Evolutionary conservation across 2,888 invertebrate species (phyloP).

Genomic region (Patella caerulea): DNA sequence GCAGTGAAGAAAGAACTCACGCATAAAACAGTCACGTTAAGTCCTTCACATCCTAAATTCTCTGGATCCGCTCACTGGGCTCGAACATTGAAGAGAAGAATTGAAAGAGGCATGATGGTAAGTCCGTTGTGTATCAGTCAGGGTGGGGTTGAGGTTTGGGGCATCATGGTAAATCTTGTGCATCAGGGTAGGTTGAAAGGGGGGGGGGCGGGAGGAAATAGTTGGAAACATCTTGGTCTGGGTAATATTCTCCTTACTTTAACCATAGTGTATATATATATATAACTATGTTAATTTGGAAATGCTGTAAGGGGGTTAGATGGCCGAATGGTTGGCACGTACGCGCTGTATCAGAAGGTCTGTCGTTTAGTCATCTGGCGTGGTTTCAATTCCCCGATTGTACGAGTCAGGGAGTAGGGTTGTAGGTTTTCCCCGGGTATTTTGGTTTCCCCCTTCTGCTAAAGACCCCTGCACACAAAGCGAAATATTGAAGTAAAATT

Average conservation of each 20-base stretch:
- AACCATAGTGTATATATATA: too few species aligned
- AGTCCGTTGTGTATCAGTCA: conserved; percentile 9
- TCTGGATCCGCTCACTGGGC: conserved; percentile 82
- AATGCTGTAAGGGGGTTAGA: background rate
- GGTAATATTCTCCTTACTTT: background rate
- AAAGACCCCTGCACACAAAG: too few species aligned
- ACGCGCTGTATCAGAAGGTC: too few species aligned
- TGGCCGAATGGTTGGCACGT: background rate
- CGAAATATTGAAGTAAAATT: too few species aligned
- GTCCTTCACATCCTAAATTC: conserved; percentile 80
- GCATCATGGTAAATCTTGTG: background rate
- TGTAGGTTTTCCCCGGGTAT: too few species aligned
- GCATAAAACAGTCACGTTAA: conserved; percentile 60
- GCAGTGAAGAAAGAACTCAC: conserved; percentile 79
- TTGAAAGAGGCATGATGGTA: conserved; percentile 70
- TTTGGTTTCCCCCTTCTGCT: too few species aligned
- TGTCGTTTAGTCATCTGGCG: too few species aligned
- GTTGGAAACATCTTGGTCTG: background rate
- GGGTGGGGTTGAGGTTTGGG: too few species aligned
- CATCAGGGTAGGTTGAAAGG: conserved; percentile 11
- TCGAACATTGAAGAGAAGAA: conserved; percentile 78
- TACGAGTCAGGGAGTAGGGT: too few species aligned
- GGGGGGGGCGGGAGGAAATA: background rate
- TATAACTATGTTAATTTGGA: too few species aligned
- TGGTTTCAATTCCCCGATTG: too few species aligned